Conservation (phyloP, 2,888 invertebrate genomes). For the Eledona agricola region DNA sequence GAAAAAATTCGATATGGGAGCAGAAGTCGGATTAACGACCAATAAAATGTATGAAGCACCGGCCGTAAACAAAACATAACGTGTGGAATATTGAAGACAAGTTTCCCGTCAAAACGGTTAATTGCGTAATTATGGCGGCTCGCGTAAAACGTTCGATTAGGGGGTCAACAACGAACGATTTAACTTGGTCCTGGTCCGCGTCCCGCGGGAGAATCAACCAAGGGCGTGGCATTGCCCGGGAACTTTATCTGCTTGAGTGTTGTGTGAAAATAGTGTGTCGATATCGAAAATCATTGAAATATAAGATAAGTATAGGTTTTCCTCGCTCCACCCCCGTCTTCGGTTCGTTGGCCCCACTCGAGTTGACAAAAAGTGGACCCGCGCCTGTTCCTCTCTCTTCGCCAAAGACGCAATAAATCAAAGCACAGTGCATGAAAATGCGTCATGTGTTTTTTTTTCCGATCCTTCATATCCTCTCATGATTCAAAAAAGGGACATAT, state of each 20-base stretch:
- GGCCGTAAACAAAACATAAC: too few relatives aligned
- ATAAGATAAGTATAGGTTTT: neutral
- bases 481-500: too few relatives aligned
- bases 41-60: too few relatives aligned
- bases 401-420: constrained; percentile 17
- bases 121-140: too few relatives aligned
- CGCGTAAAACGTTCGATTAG: constrained; percentile 10
- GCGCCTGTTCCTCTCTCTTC: constrained; percentile 18
- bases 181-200: constrained; percentile 22
- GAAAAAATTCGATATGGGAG: too few relatives aligned
- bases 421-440: too few relatives aligned
- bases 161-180: constrained; percentile 12
- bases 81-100: too few relatives aligned
- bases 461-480: too few relatives aligned
- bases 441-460: too few relatives aligned
- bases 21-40: too few relatives aligned
- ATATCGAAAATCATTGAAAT: constrained; percentile 14
- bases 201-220: constrained; percentile 41
- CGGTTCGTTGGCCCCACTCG: constrained; percentile 31
- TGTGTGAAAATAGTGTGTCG: constrained; percentile 8
- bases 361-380: constrained; percentile 30
- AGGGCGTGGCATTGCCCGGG: constrained; percentile 47
- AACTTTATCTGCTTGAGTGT: constrained; percentile 32
- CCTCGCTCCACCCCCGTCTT: constrained; percentile 11
- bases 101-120: too few relatives aligned